Evolutionary conservation across 2,888 invertebrate species (phyloP).

Genomic region (Eupithecia vulgata): DNA sequence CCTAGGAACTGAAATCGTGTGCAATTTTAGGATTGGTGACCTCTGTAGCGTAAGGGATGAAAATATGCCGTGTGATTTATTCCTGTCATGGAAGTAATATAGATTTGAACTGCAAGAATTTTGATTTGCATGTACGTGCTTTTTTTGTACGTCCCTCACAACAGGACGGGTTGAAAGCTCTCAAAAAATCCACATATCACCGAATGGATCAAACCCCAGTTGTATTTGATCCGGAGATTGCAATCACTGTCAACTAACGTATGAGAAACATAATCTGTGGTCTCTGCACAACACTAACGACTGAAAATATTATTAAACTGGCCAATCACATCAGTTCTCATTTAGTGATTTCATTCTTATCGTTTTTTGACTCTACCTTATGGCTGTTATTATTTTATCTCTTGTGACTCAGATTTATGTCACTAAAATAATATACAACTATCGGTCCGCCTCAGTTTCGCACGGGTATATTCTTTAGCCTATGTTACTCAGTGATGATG

Average conservation of each 20-base stretch:
- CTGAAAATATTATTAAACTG: not conserved
- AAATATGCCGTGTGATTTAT: not conserved
- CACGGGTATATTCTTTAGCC: no score
- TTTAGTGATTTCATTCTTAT: not conserved
- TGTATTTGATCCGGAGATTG: not conserved
- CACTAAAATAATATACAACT: not conserved
- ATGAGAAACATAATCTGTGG: not conserved
- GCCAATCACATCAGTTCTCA: not conserved
- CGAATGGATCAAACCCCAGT: not conserved
- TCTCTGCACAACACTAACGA: not conserved
- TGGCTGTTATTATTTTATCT: not conserved
- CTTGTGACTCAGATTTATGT: not conserved
- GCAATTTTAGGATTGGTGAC: not conserved
- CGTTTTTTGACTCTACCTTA: not conserved
- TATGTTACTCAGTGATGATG: no score
- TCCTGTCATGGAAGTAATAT: not conserved
- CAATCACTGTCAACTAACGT: not conserved
- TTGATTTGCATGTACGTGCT: not conserved
- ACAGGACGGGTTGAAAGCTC: not conserved
- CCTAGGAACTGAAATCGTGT: not conserved
- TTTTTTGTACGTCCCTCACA: not conserved
- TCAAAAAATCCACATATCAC: not conserved
- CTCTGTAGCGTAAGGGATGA: not conserved
- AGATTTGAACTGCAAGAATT: not conserved
- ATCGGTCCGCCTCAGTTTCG: no score